Evolutionary conservation across 1,140 invertebrate species (phyloP).

Genomic region (Drosophila azteca): DNA sequence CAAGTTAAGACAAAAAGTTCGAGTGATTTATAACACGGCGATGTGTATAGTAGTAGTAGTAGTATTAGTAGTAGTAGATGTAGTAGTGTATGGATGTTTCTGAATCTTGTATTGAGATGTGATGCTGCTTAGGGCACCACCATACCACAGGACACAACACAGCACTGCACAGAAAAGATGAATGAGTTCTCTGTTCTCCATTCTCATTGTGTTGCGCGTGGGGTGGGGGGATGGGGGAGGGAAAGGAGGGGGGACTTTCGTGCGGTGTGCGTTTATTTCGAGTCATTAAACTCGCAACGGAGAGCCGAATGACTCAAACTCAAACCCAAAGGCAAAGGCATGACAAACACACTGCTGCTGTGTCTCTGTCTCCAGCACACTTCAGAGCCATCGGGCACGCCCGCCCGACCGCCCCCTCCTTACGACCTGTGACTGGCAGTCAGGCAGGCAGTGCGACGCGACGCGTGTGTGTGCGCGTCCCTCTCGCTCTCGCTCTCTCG

Average conservation of each 20-base stretch:
- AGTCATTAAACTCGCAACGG: slow-evolving; percentile 65
- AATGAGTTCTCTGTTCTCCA: slow-evolving; percentile 43
- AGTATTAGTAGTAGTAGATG: too few relatives aligned
- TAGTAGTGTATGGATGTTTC: slow-evolving; percentile 1
- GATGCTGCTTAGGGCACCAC: slow-evolving; percentile 17
- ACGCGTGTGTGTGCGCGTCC: slow-evolving; percentile 1
- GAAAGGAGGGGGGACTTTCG: slow-evolving; percentile 1
- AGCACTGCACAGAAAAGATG: slow-evolving; percentile 27
- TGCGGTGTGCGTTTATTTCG: slow-evolving; percentile 53
- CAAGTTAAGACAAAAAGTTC: slow-evolving; percentile 40
- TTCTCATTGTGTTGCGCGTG: background rate
- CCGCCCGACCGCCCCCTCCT: too few relatives aligned
- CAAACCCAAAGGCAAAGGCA: slow-evolving; percentile 23
- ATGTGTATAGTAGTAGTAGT: slow-evolving; percentile 8
- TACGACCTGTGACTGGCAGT: too few relatives aligned
- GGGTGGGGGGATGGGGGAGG: too few relatives aligned
- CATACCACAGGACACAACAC: background rate
- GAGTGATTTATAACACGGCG: slow-evolving; percentile 29
- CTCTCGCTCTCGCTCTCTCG: slow-evolving; percentile 1
- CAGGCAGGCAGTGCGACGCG: background rate
- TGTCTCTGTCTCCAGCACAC: background rate
- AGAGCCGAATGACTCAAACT: slow-evolving; percentile 50
- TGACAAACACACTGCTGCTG: slow-evolving; percentile 40
- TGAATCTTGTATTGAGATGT: too few relatives aligned
- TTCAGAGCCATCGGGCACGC: background rate